Percentiles rank a stretch among this genome's conserved stretches.
Evolutionary conservation across 2,888 invertebrate species (phyloP).

Genomic region (Heliconius hortense): DNA sequence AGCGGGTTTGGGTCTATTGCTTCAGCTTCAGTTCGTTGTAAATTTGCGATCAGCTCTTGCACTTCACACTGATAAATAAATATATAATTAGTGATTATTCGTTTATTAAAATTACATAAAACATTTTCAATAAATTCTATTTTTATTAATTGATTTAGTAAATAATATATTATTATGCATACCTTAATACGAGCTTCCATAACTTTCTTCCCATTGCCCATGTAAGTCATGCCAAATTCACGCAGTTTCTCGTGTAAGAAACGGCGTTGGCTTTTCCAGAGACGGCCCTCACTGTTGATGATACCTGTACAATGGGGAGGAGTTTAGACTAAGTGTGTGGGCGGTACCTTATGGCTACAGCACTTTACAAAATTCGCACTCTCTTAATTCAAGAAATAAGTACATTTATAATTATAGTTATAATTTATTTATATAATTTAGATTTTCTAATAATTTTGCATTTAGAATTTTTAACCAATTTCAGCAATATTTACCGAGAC

Average conservation of each 20-base stretch:
- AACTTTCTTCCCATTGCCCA: slow-evolving; percentile 89
- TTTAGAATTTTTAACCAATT: neutral
- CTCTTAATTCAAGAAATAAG: neutral
- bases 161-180: slow-evolving; percentile 10
- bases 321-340: slow-evolving; percentile 54
- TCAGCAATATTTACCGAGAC: slow-evolving; percentile 87
- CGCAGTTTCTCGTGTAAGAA: slow-evolving; percentile 93
- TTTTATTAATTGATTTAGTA: neutral
- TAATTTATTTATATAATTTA: neutral
- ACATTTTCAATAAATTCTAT: neutral
- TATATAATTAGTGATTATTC: slow-evolving; percentile 13
- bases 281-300: slow-evolving; percentile 92
- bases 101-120: neutral
- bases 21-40: slow-evolving; percentile 84
- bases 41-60: slow-evolving; percentile 85
- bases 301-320: slow-evolving; percentile 85
- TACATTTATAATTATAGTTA: neutral
- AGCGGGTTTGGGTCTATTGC: slow-evolving; percentile 88
- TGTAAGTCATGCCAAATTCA: slow-evolving; percentile 93
- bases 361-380: neutral
- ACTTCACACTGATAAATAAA: slow-evolving; percentile 85
- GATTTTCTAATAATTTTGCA: too few relatives aligned
- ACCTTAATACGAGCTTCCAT: slow-evolving; percentile 94
- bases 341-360: slow-evolving; percentile 57
- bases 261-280: slow-evolving; percentile 95